These are phyloP conservation scores for Malurus melanocephalus DNA, from an alignment of 2,113 vertebrate genomes.

Conservation along the genomic window DNA sequence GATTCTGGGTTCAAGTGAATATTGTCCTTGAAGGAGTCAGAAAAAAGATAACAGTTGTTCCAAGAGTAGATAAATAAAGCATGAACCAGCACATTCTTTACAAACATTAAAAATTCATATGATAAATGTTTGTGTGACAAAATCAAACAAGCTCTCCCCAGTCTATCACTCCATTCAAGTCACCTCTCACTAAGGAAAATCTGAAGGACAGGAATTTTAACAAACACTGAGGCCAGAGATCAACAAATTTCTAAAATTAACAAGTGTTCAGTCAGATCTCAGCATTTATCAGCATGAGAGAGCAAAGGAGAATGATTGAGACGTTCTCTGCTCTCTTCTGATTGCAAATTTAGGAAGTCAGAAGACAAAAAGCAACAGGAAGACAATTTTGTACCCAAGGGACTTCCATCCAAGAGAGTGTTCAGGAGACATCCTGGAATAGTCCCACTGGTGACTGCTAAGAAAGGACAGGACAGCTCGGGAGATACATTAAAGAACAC, in stretches of 20 bases:
- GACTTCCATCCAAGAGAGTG: background rate
- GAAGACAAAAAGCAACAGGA: background rate
- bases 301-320: background rate
- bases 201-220: background rate
- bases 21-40: background rate
- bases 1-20: background rate
- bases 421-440: background rate
- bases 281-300: background rate
- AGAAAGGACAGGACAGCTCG: background rate
- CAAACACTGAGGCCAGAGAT: background rate
- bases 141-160: background rate
- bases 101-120: background rate
- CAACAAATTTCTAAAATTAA: background rate
- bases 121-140: background rate
- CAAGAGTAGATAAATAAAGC: background rate
- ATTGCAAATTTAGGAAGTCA: background rate
- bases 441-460: background rate
- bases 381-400: background rate
- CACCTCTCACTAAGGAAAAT: background rate
- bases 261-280: background rate
- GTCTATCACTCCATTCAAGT: background rate
- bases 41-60: background rate
- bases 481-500: background rate
- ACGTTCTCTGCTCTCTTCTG: background rate
- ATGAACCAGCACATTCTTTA: background rate